Conservation (phyloP, 2,888 invertebrate genomes). For the Temnothorax rugatulus region DNA sequence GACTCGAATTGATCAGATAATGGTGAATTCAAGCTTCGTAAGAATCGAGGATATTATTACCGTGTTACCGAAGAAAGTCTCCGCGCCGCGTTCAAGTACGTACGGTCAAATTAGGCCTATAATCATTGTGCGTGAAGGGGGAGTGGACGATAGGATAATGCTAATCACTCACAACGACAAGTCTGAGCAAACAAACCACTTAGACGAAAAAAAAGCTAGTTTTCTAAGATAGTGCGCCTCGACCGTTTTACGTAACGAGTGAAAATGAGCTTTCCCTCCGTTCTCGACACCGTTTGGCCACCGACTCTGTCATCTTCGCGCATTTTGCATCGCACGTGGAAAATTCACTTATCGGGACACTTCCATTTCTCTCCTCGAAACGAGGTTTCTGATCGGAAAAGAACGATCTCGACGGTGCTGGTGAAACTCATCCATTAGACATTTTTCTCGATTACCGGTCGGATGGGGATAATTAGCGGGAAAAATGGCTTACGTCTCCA, state of each 20-base stretch:
- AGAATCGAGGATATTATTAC: slow-evolving; percentile 9
- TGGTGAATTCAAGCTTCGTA: neutral
- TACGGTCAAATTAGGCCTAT: neutral
- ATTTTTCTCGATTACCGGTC: neutral
- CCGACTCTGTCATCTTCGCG: slow-evolving; percentile 5
- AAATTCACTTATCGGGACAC: slow-evolving; percentile 26
- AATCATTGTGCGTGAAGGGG: slow-evolving; percentile 19
- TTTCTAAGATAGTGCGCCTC: slow-evolving; percentile 27
- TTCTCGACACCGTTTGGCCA: slow-evolving; percentile 24
- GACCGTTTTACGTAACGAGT: slow-evolving; percentile 46
- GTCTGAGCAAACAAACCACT: slow-evolving; percentile 4
- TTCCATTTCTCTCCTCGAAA: slow-evolving; percentile 14
- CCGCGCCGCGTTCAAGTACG: neutral
- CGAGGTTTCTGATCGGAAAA: neutral
- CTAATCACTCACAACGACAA: slow-evolving; percentile 3
- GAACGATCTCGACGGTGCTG: neutral
- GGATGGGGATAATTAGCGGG: neutral
- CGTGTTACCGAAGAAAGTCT: slow-evolving; percentile 12
- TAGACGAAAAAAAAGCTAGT: neutral
- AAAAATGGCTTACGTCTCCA: neutral
- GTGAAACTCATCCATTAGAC: slow-evolving; percentile 27
- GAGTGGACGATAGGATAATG: slow-evolving; percentile 11
- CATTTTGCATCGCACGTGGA: neutral
- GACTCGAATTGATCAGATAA: slow-evolving; percentile 5
- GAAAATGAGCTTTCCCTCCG: slow-evolving; percentile 47